Evolutionary conservation across 2,113 vertebrate genomes (phyloP).

Genomic region (Myrmecophaga tridactyla): DNA sequence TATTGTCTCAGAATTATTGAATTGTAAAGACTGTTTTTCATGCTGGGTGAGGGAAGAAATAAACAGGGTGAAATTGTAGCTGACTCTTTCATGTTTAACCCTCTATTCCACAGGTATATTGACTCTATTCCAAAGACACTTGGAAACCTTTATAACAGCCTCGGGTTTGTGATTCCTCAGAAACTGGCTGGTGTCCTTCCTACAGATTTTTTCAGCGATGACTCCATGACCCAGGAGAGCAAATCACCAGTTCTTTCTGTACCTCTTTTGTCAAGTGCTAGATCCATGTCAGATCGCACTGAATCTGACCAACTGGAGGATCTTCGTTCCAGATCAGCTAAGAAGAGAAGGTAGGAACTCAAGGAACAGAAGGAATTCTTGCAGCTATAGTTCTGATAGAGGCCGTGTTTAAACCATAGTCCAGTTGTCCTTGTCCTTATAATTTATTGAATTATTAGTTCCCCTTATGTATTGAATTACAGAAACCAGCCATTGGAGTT

Average conservation of each 20-base stretch:
- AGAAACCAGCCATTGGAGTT: neutral
- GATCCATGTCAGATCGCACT: conserved; percentile 50
- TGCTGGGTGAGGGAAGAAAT: neutral
- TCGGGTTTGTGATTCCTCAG: conserved; percentile 91
- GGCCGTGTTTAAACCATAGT: neutral
- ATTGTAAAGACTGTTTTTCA: neutral
- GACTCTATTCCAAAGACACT: conserved; percentile 87
- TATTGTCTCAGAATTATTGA: neutral
- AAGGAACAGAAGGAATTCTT: neutral
- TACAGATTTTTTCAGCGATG: conserved; percentile 94
- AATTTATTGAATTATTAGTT: neutral
- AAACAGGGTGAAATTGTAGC: neutral
- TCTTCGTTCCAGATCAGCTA: conserved; percentile 89
- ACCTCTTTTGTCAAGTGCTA: conserved; percentile 75
- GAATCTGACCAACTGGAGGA: conserved; percentile 87
- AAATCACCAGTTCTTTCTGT: conserved; percentile 82
- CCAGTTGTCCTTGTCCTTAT: neutral
- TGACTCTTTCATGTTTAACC: neutral
- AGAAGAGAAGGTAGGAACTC: conserved; percentile 87
- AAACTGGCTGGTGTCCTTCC: conserved; percentile 90
- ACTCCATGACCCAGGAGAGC: conserved; percentile 89
- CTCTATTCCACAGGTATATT: conserved; percentile 84
- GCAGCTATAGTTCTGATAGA: neutral
- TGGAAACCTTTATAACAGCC: conserved; percentile 90
- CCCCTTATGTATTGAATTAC: neutral